phyloP scores from a whole-genome alignment of 2,888 invertebrate genomes.

The Diaphora mendica region DNA sequence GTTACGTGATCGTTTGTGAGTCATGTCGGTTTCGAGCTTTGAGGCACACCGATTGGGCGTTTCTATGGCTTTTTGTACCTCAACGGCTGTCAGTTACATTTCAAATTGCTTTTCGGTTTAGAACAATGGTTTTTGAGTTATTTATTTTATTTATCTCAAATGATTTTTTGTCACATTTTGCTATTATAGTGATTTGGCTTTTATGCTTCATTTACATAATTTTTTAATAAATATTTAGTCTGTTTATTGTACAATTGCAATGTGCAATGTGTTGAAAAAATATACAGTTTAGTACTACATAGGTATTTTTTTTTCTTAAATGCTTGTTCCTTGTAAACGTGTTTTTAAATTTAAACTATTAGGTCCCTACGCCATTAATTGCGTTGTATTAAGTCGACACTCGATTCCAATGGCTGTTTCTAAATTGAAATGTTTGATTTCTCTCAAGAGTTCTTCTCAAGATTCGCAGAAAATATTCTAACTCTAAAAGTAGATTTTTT shows the following conservation, averaged over 20 bases:
- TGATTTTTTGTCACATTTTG: neutral
- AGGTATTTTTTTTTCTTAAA: no score
- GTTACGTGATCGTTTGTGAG: conserved; percentile 73
- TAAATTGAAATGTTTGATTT: no score
- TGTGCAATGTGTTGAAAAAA: no score
- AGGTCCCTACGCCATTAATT: neutral
- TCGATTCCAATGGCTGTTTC: neutral
- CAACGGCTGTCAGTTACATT: conserved; percentile 69
- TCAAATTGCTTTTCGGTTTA: conserved; percentile 56
- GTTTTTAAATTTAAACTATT: neutral
- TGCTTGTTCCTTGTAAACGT: no score
- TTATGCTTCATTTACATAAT: no score
- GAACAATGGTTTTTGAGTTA: conserved; percentile 38
- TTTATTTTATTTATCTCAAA: neutral
- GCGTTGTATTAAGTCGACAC: neutral
- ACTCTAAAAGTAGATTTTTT: neutral
- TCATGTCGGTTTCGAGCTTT: conserved; percentile 72
- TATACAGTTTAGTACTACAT: no score
- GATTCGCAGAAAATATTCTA: neutral
- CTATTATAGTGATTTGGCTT: no score
- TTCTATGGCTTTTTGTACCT: conserved; percentile 61
- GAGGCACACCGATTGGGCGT: conserved; percentile 64
- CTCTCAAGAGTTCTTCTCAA: no score
- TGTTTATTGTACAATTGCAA: no score
- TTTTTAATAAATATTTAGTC: no score